Conservation (phyloP, 1,140 invertebrate genomes). For the Lycorma delicatula region DNA sequence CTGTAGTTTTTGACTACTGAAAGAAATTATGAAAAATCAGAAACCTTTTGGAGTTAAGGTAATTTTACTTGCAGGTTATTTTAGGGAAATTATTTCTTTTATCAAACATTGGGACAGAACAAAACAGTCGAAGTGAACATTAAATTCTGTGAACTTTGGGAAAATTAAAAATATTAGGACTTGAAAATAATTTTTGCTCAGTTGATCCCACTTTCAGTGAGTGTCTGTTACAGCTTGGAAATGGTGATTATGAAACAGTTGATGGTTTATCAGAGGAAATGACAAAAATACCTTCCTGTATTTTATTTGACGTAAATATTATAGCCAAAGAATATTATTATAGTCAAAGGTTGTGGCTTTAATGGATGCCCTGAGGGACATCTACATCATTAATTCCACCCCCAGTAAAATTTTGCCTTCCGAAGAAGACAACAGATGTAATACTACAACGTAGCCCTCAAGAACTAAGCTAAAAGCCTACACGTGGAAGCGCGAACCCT, state of each 20-base stretch:
- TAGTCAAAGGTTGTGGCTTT: too few species aligned
- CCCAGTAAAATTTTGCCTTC: too few species aligned
- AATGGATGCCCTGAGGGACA: too few species aligned
- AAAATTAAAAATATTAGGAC: background rate
- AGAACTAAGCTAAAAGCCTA: too few species aligned
- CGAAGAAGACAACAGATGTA: too few species aligned
- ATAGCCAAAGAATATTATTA: too few species aligned
- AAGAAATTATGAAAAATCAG: background rate
- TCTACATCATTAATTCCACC: too few species aligned
- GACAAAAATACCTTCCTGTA: background rate
- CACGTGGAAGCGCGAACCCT: too few species aligned
- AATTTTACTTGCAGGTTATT: background rate
- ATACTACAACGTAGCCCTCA: too few species aligned
- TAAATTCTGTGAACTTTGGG: background rate
- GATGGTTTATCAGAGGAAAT: background rate
- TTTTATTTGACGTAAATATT: background rate
- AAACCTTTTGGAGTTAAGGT: slow-evolving; percentile 6
- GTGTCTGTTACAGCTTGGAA: background rate
- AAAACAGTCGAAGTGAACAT: background rate
- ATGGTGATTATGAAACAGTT: background rate
- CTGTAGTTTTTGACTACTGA: too few species aligned
- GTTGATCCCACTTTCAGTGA: slow-evolving; percentile 1
- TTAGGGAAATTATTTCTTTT: background rate
- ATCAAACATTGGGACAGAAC: slow-evolving; percentile 2
- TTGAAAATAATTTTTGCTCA: background rate